Evolutionary conservation across 2,888 invertebrate genomes (phyloP), one percentile per base, ranked within the genome.

Genomic region (Drosophila gaucha): DNA sequence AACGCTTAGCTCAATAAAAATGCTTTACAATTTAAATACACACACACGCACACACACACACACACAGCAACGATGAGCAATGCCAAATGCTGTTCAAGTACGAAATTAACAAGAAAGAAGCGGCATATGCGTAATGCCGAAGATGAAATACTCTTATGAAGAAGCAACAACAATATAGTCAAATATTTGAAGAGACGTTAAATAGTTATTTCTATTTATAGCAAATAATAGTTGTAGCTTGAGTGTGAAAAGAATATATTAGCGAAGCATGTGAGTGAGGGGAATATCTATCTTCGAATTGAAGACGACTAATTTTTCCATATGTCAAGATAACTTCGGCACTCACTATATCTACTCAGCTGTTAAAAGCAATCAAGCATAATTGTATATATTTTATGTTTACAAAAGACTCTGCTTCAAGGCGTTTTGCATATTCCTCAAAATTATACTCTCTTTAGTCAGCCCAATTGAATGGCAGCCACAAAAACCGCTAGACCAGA

Each of bases 1-100:
- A 89, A 78, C 78, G 67, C 68, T 76, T 80, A 68, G 78, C 74
- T 75, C 86, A 90, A 89, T 86, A 89, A 75, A 85, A 77, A 72
- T 47, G 69, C 66, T 70, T 74, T 60, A 80, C 78, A 79, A 74
- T 78, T 84, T 68, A 71, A 82, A 82, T 69, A 67, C 54, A 38
- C 33, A 31, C 18, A 6, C 33, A 43, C 9, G 33, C 6, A 9
- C 24, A 30, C 6, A 51, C 16, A 39, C n/a, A 26, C 28, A 39
- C 44, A 49, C 44, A 50, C 30, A 10, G 33, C 57, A 10, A 12
- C 31, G 36, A 38, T 54, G 26, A 57, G 33, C 70, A 70, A 65
- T 66, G 62, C 60, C 66, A 67, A 67, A 54, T 39, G 60, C 60
- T 62, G 41, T 65, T 74, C 78, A 72, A 80, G 72, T 67, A 73